Evolutionary conservation across 1,140 invertebrate species (phyloP).

Genomic region (Cardiocondyla obscurior): DNA sequence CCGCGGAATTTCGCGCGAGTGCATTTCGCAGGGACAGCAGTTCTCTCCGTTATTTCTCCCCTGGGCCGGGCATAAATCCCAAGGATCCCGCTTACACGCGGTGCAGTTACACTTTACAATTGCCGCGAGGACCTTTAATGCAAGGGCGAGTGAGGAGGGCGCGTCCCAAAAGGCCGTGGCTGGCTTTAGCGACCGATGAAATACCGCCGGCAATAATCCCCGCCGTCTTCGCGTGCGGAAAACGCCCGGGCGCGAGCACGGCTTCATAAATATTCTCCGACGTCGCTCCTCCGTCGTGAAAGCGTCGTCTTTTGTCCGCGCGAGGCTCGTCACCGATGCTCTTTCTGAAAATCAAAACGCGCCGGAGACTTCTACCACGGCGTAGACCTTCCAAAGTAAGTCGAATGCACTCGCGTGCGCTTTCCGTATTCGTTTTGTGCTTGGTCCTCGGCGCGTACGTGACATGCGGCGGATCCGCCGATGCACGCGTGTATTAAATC

Average conservation of each 20-base stretch:
- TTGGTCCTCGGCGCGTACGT: no score
- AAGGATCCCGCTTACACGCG: constrained; percentile 44
- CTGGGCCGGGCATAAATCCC: constrained; percentile 33
- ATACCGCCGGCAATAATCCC: constrained; percentile 59
- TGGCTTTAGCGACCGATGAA: constrained; percentile 54
- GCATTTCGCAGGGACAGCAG: background rate
- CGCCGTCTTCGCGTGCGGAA: constrained; percentile 56
- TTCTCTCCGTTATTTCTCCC: background rate
- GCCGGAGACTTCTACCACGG: no score
- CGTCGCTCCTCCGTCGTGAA: background rate
- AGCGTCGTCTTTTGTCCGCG: background rate
- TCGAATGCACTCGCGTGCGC: no score
- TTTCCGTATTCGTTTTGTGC: background rate
- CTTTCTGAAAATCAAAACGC: background rate
- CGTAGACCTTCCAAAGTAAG: no score
- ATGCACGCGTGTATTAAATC: background rate
- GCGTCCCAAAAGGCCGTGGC: constrained; percentile 36
- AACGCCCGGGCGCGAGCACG: constrained; percentile 30
- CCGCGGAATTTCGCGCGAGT: constrained; percentile 10
- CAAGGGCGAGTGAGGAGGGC: background rate
- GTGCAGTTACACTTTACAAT: constrained; percentile 60
- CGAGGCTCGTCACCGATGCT: background rate
- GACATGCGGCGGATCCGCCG: no score
- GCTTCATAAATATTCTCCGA: constrained; percentile 59
- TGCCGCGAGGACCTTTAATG: constrained; percentile 45